These are phyloP conservation scores for Climacteris rufus DNA, from an alignment of 2,113 vertebrate genomes.

Conservation along the genomic window DNA sequence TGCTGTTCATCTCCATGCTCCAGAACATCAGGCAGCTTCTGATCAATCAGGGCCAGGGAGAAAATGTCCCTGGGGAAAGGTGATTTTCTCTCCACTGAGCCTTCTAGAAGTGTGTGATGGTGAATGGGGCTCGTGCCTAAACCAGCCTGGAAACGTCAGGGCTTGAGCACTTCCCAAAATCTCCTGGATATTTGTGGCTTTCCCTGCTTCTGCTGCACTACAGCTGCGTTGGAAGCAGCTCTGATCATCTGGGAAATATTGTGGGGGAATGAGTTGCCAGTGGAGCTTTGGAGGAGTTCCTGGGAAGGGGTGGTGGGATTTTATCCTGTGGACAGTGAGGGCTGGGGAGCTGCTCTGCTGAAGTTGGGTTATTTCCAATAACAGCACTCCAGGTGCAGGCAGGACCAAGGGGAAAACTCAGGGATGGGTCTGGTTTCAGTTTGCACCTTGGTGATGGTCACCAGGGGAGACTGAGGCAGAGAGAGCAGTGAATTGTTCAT, in stretches of 20 bases:
- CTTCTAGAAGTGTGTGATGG: not conserved
- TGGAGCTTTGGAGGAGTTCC: not conserved
- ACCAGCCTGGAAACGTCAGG: not conserved
- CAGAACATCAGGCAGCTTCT: not conserved
- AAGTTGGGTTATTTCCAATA: not conserved
- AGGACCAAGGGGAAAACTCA: not conserved
- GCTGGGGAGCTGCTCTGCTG: not conserved
- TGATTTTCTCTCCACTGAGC: not conserved
- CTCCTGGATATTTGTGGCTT: not conserved
- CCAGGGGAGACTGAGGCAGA: not conserved
- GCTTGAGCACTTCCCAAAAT: not conserved
- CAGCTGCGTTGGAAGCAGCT: not conserved
- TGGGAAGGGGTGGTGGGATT: not conserved
- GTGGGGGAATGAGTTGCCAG: not conserved
- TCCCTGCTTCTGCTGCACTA: not conserved
- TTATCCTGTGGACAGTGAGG: not conserved
- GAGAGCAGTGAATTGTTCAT: not conserved
- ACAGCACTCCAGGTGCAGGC: not conserved
- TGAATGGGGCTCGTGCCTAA: not conserved
- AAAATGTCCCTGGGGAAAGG: not conserved
- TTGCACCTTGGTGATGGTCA: fast-evolving
- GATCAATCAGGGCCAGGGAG: slow-evolving; percentile 23
- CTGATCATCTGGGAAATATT: not conserved
- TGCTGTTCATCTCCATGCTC: not conserved
- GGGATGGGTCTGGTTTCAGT: not conserved